Percentiles rank a stretch among this genome's conserved stretches.
phyloP scores from a whole-genome alignment of 2,113 vertebrate genomes.

The Chaenocephalus aceratus region DNA sequence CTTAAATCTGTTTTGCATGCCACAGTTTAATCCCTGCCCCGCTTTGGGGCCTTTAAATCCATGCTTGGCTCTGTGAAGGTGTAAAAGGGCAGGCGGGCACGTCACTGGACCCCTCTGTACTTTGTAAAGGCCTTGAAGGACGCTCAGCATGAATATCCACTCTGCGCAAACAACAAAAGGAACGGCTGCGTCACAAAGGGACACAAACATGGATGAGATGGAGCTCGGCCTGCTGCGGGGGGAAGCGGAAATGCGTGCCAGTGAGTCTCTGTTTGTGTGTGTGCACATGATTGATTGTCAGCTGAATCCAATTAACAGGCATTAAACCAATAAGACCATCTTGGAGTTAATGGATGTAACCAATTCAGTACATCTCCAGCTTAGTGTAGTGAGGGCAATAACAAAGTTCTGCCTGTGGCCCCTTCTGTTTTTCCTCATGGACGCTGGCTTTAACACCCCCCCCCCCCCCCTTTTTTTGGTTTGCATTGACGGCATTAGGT shows the following conservation, averaged over 20 bases:
- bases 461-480: background rate
- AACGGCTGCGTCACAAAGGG: constrained; percentile 44
- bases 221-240: constrained; percentile 22
- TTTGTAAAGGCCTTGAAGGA: constrained; percentile 60
- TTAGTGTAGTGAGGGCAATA: constrained; percentile 21
- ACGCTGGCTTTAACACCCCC: constrained; percentile 32
- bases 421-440: background rate
- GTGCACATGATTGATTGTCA: constrained; percentile 38
- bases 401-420: constrained; percentile 20
- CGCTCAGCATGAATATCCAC: constrained; percentile 59
- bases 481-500: constrained; percentile 38
- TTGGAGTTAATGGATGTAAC: constrained; percentile 29
- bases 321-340: constrained; percentile 28
- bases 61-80: constrained; percentile 32
- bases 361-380: constrained; percentile 37
- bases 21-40: constrained; percentile 27
- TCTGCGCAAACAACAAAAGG: constrained; percentile 64
- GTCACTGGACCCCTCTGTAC: constrained; percentile 56
- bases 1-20: constrained; percentile 13
- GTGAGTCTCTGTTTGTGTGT: constrained; percentile 18
- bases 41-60: constrained; percentile 44
- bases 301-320: constrained; percentile 55
- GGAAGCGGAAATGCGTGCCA: background rate
- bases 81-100: constrained; percentile 56
- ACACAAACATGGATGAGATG: constrained; percentile 7